A percentile compares a stretch with the other conserved stretches of the same genome.
These are phyloP conservation scores for Circaetus cinerascens DNA, from an alignment of 2,113 vertebrate species.

Conservation along the genomic window DNA sequence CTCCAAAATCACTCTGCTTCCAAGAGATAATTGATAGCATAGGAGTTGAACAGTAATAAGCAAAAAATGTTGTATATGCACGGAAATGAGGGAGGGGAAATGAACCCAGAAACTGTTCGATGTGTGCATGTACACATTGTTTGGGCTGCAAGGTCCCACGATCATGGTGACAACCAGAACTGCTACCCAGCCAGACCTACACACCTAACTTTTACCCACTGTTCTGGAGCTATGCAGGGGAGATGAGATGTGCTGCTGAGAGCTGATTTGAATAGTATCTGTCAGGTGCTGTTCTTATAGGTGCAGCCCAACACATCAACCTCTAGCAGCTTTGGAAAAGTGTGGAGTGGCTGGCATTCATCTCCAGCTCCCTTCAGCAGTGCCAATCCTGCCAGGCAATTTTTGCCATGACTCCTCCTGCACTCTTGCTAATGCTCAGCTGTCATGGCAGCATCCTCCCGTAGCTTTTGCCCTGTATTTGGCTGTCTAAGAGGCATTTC, in stretches of 20 bases:
- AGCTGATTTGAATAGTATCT: neutral
- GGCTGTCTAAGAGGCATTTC: neutral
- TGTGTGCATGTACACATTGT: fast-evolving
- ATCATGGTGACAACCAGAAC: neutral
- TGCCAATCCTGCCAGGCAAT: neutral
- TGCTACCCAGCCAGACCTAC: neutral
- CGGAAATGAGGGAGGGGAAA: neutral
- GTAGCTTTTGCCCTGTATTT: neutral
- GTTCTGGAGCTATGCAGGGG: neutral
- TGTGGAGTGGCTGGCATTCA: neutral
- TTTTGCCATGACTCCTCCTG: neutral
- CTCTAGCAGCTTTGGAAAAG: neutral
- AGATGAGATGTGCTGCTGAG: fast-evolving
- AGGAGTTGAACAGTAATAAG: neutral
- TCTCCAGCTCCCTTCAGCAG: neutral
- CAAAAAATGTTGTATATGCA: neutral
- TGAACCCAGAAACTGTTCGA: neutral
- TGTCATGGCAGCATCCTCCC: neutral
- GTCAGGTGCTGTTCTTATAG: neutral
- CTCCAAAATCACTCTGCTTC: neutral
- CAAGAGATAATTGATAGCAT: neutral
- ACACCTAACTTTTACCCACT: neutral
- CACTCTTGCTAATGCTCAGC: neutral
- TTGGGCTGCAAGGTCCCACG: neutral
- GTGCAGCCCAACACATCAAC: neutral